A percentile compares a stretch with the other conserved stretches of the same genome.
These are phyloP conservation scores for Halcyon smyrnensis DNA, from an alignment of 2,797 vertebrate species.

Conservation along the genomic window DNA sequence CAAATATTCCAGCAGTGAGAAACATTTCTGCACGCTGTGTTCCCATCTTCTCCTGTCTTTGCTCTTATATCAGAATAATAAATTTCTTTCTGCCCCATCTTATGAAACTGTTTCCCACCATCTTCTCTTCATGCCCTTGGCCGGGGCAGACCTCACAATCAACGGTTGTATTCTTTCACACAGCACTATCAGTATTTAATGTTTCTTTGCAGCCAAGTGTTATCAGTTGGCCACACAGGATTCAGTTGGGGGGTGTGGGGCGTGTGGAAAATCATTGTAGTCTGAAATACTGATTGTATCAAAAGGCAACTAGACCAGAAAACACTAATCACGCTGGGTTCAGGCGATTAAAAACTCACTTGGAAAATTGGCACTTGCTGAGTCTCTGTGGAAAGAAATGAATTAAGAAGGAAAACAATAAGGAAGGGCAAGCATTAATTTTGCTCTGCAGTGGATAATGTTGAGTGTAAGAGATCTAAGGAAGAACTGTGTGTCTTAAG, in stretches of 20 bases:
- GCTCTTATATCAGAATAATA: not conserved
- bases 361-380: conserved; percentile 52
- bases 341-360: conserved; percentile 44
- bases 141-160: not conserved
- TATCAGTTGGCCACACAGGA: not conserved
- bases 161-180: not conserved
- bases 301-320: conserved; percentile 42
- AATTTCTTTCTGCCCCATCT: not conserved
- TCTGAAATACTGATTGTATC: conserved; percentile 33
- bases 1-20: conserved; percentile 1
- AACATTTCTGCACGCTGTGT: not conserved
- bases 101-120: not conserved
- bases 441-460: conserved; percentile 2
- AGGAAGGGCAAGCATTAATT: conserved; percentile 46
- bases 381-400: conserved; percentile 36
- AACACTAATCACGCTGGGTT: conserved; percentile 9
- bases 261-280: not conserved
- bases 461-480: conserved; percentile 29
- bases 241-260: not conserved
- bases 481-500: not conserved
- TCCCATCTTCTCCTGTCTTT: not conserved
- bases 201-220: not conserved
- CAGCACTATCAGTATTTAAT: not conserved
- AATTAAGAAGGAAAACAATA: conserved; percentile 62
- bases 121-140: not conserved